phyloP scores from a whole-genome alignment of 1,140 invertebrate species.

The Sesamia nonagrioides region DNA sequence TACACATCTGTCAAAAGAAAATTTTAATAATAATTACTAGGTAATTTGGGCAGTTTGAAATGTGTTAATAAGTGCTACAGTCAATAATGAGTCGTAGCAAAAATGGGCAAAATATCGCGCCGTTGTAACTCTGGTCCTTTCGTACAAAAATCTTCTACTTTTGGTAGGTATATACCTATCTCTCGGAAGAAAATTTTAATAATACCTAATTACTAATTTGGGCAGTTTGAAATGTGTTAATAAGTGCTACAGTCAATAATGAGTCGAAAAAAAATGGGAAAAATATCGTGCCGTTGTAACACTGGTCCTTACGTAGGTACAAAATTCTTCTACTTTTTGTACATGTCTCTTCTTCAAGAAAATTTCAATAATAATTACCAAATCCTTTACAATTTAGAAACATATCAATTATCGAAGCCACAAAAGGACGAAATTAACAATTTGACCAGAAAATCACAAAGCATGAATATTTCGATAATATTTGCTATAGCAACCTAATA shows the following conservation, averaged over 20 bases:
- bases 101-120: background rate
- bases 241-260: conserved; percentile 20
- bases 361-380: background rate
- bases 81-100: conserved; percentile 1
- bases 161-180: too few relatives aligned
- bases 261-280: background rate
- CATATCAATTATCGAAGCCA: background rate
- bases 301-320: too few relatives aligned
- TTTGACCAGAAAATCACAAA: conserved; percentile 31
- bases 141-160: too few relatives aligned
- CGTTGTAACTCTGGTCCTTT: too few relatives aligned
- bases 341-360: too few relatives aligned
- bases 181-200: too few relatives aligned
- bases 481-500: conserved; percentile 43
- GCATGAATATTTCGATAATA: conserved; percentile 16
- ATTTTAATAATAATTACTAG: too few relatives aligned
- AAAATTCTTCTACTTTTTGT: too few relatives aligned
- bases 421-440: conserved; percentile 27
- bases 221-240: background rate
- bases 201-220: too few relatives aligned
- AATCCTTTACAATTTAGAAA: background rate
- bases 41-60: background rate
- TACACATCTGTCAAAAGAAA: too few relatives aligned
- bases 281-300: too few relatives aligned
- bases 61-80: conserved; percentile 1